Conservation (phyloP, 2,888 invertebrate genomes). For the Desoria tigrina region DNA sequence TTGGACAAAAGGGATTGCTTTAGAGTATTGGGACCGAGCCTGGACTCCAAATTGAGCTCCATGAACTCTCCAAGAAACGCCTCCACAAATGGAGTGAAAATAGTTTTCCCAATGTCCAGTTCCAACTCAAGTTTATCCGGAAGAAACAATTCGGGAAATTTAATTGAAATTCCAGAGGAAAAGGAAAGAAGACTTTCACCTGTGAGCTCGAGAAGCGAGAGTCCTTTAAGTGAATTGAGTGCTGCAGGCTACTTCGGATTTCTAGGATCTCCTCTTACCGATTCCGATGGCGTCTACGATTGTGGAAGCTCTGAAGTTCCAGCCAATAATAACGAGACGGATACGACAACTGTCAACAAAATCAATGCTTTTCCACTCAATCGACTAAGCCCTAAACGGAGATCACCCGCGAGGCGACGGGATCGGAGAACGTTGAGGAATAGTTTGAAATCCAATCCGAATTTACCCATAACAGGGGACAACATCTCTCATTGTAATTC, state of each 20-base stretch:
- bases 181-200: constrained; percentile 65
- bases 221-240: constrained; percentile 71
- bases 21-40: constrained; percentile 51
- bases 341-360: not conserved
- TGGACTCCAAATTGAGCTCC: constrained; percentile 53
- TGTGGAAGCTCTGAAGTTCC: constrained; percentile 71
- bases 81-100: constrained; percentile 37
- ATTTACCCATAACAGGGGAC: too few species aligned
- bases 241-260: constrained; percentile 56
- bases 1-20: constrained; percentile 31
- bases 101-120: constrained; percentile 33
- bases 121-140: constrained; percentile 26
- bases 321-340: constrained; percentile 32
- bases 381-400: constrained; percentile 65
- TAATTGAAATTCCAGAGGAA: constrained; percentile 44
- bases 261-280: constrained; percentile 68
- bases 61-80: constrained; percentile 35
- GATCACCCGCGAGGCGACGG: constrained; percentile 65
- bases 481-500: constrained; percentile 6
- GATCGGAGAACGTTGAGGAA: constrained; percentile 38
- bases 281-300: constrained; percentile 77
- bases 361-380: constrained; percentile 37
- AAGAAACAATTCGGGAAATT: constrained; percentile 30
- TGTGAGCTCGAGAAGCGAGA: constrained; percentile 76
- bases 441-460: too few species aligned